phyloP scores from a whole-genome alignment of 2,797 vertebrate genomes.

The Epinephelus awoara region DNA sequence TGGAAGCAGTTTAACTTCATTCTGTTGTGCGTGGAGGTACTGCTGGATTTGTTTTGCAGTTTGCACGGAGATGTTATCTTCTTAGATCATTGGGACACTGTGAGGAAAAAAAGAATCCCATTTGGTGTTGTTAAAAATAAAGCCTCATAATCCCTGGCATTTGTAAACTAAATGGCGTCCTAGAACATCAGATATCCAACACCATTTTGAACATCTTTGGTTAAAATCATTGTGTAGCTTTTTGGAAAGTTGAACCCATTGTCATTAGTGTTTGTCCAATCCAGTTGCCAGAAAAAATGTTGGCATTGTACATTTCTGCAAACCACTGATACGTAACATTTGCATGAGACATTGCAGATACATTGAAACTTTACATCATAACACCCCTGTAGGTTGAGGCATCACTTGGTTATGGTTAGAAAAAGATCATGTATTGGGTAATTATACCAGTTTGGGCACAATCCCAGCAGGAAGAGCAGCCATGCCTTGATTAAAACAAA shows the following conservation, averaged over 20 bases:
- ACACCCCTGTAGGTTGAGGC: too few species aligned
- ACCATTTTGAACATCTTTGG: conserved; percentile 12
- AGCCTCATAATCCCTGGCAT: conserved; percentile 15
- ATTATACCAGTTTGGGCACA: too few species aligned
- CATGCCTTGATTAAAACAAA: too few species aligned
- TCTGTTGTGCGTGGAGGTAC: conserved; percentile 10
- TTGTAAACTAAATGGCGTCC: conserved; percentile 16
- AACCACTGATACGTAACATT: too few species aligned
- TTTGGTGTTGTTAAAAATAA: conserved; percentile 17
- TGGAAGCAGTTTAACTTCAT: conserved; percentile 28
- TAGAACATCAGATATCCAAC: background rate
- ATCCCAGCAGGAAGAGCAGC: too few species aligned
- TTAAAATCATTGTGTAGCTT: conserved; percentile 4
- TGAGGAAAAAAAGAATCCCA: conserved; percentile 10
- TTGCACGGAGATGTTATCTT: conserved; percentile 14
- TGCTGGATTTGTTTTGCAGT: conserved; percentile 32
- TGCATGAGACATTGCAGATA: too few species aligned
- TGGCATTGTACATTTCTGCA: too few species aligned
- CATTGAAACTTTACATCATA: too few species aligned
- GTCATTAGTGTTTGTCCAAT: background rate
- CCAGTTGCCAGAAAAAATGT: too few species aligned
- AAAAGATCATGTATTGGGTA: too few species aligned
- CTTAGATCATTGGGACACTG: conserved; percentile 30
- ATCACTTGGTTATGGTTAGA: too few species aligned
- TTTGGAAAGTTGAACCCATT: background rate